phyloP scores from a whole-genome alignment of 2,888 invertebrate species.

The Eristalinus sepulchralis region DNA sequence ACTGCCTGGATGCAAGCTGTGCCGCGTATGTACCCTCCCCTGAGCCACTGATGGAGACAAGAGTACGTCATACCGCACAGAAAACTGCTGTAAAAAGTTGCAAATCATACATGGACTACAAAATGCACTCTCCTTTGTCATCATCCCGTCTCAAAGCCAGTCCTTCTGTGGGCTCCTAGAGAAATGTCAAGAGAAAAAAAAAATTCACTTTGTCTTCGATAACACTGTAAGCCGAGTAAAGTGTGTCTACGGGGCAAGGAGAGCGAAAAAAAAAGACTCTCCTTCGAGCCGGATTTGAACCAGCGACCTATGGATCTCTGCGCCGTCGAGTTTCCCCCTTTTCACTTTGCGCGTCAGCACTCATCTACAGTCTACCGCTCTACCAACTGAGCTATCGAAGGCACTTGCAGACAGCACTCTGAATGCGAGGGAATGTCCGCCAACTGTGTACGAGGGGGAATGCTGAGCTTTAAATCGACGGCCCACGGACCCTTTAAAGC shows the following conservation, averaged over 20 bases:
- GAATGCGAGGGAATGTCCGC: background rate
- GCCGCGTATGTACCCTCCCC: background rate
- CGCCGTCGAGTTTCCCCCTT: background rate
- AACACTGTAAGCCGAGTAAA: background rate
- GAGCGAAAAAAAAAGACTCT: conserved; percentile 8
- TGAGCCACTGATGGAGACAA: background rate
- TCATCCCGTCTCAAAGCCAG: background rate
- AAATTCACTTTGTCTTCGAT: background rate
- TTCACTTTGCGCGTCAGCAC: background rate
- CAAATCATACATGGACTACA: background rate
- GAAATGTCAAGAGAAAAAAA: background rate
- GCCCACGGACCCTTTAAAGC: background rate
- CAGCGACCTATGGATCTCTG: conserved; percentile 74
- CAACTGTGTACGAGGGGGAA: background rate
- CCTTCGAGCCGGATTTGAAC: conserved; percentile 74
- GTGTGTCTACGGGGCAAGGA: background rate
- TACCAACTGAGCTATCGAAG: conserved; percentile 71
- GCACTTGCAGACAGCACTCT: conserved; percentile 5
- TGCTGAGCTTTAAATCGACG: background rate
- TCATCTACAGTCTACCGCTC: conserved; percentile 69
- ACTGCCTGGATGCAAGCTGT: background rate
- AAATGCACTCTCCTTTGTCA: background rate
- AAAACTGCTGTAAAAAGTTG: background rate
- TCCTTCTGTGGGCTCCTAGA: background rate
- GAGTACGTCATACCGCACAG: background rate